These are phyloP conservation scores for Cyclophora albipunctata DNA, from an alignment of 2,888 invertebrate species.

Conservation along the genomic window DNA sequence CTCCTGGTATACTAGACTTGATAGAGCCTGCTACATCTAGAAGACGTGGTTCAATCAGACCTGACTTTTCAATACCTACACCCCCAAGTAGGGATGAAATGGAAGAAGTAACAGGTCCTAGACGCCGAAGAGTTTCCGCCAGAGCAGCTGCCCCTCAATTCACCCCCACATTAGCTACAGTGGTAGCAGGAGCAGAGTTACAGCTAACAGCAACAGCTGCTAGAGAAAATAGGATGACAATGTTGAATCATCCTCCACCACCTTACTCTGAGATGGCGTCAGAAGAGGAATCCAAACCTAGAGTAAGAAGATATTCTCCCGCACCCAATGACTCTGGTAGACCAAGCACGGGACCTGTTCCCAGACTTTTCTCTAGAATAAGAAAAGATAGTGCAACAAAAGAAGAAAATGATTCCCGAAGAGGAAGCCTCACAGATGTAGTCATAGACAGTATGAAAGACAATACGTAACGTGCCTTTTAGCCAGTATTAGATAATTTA, in stretches of 20 bases:
- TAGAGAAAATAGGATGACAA: slow-evolving; percentile 61
- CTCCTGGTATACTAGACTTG: slow-evolving; percentile 42
- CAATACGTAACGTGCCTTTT: slow-evolving; percentile 60
- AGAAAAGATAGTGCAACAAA: slow-evolving; percentile 51
- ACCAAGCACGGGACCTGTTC: slow-evolving; percentile 53
- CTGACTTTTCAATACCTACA: slow-evolving; percentile 45
- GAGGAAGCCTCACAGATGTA: slow-evolving; percentile 66
- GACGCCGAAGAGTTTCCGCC: slow-evolving; percentile 60
- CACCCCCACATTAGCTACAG: slow-evolving; percentile 63
- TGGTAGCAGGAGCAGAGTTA: slow-evolving; percentile 62
- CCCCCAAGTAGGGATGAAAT: slow-evolving; percentile 33
- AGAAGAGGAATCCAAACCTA: slow-evolving; percentile 45
- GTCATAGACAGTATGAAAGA: slow-evolving; percentile 69
- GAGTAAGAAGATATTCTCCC: slow-evolving; percentile 58
- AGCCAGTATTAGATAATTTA: slow-evolving; percentile 44
- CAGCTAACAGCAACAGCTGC: slow-evolving; percentile 61
- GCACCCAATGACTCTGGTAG: slow-evolving; percentile 48
- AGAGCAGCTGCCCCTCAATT: slow-evolving; percentile 59
- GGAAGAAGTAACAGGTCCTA: slow-evolving; percentile 48
- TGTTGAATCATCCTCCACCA: slow-evolving; percentile 64
- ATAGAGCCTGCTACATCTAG: slow-evolving; percentile 37
- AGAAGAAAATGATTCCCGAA: slow-evolving; percentile 51
- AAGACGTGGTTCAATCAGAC: slow-evolving; percentile 52
- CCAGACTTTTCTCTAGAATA: slow-evolving; percentile 60
- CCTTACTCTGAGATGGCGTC: slow-evolving; percentile 50